These are phyloP conservation scores for Cephus sareptanus DNA, from an alignment of 2,888 invertebrate species.

Conservation along the genomic window DNA sequence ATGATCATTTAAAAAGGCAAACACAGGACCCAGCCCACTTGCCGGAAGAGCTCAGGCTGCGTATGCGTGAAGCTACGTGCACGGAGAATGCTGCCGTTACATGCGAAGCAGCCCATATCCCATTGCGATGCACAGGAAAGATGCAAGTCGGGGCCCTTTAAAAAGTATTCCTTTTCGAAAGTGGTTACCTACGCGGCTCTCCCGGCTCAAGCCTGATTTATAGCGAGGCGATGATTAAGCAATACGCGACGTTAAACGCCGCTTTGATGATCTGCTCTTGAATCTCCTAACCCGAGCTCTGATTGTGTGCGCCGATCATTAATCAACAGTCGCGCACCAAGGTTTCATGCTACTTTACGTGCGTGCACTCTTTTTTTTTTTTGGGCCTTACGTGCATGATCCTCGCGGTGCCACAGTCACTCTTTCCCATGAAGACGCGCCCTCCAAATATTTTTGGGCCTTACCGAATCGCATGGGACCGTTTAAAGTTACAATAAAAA, in stretches of 20 bases:
- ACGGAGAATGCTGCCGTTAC: slow-evolving; percentile 10
- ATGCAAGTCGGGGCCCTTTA: not conserved
- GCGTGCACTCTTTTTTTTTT: not conserved
- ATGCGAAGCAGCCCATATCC: not conserved
- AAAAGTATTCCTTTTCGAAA: slow-evolving; percentile 2
- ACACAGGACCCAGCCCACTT: not conserved
- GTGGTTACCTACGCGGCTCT: slow-evolving; percentile 9
- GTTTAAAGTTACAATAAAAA: no score
- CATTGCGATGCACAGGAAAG: no score
- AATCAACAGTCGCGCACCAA: slow-evolving; percentile 48
- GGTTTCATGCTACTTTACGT: slow-evolving; percentile 35
- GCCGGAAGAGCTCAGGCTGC: slow-evolving; percentile 1
- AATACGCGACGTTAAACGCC: slow-evolving; percentile 59
- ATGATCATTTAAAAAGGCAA: no score
- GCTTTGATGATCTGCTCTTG: slow-evolving; percentile 56
- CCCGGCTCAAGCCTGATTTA: slow-evolving; percentile 56
- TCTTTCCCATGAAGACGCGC: no score
- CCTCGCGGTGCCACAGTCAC: no score
- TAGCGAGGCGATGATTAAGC: slow-evolving; percentile 62
- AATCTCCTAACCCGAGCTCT: slow-evolving; percentile 46
- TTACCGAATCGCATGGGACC: no score
- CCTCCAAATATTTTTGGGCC: no score
- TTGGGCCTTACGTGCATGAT: no score
- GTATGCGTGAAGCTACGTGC: slow-evolving; percentile 1
- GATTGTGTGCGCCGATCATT: slow-evolving; percentile 52